phyloP scores from a whole-genome alignment of 1,140 invertebrate genomes.

The Pogonomyrmex californicus region DNA sequence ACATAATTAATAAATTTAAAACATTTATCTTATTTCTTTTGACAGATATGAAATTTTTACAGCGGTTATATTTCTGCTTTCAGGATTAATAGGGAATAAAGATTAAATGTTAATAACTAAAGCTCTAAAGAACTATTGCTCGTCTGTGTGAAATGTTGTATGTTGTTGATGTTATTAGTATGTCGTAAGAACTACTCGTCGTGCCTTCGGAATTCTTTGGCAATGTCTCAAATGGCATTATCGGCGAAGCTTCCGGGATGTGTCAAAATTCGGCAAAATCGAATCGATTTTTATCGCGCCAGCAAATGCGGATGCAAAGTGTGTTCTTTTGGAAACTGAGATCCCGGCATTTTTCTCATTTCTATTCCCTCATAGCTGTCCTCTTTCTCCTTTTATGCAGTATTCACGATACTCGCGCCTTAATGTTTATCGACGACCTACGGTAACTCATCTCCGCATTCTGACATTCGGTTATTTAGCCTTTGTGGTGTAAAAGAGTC shows the following conservation, averaged over 20 bases:
- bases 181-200: slow-evolving; percentile 48
- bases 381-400: slow-evolving; percentile 6
- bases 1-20: not conserved
- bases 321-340: slow-evolving; percentile 24
- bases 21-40: not conserved
- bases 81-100: not conserved
- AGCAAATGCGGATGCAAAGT: not conserved
- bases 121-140: slow-evolving; percentile 4
- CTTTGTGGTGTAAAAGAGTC: slow-evolving; percentile 56
- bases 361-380: not conserved
- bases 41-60: not conserved
- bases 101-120: not conserved
- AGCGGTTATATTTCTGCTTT: not conserved
- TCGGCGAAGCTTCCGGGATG: slow-evolving; percentile 39
- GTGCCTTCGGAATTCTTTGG: slow-evolving; percentile 74
- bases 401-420: slow-evolving; percentile 34
- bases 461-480: slow-evolving; percentile 40
- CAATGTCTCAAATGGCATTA: slow-evolving; percentile 65
- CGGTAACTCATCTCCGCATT: slow-evolving; percentile 6
- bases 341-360: slow-evolving; percentile 9
- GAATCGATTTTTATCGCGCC: slow-evolving; percentile 28
- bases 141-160: slow-evolving; percentile 22
- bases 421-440: slow-evolving; percentile 44
- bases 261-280: not conserved
- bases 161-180: slow-evolving; percentile 67